Evolutionary conservation across 2,113 vertebrate genomes (phyloP).

Genomic region (Erythrolamprus reginae): DNA sequence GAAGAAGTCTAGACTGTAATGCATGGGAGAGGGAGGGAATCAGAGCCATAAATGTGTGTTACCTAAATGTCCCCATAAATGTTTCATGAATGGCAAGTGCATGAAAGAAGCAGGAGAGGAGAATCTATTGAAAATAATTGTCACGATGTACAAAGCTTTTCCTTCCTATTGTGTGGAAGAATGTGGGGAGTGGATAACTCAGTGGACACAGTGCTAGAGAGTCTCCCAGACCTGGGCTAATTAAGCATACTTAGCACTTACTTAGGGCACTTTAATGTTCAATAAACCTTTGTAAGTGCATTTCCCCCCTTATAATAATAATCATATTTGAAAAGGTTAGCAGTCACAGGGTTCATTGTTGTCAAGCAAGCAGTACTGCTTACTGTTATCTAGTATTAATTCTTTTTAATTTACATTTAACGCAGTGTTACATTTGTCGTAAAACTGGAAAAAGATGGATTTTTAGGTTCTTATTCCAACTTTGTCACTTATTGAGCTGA

Average conservation of each 20-base stretch:
- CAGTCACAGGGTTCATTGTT: background rate
- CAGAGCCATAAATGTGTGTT: conserved; percentile 15
- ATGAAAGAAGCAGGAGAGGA: conserved; percentile 14
- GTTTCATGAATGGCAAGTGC: background rate
- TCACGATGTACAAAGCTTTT: conserved; percentile 10
- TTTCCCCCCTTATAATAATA: background rate
- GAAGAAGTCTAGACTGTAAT: conserved; percentile 24
- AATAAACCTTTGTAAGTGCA: background rate
- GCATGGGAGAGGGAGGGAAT: conserved; percentile 7
- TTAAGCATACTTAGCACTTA: background rate
- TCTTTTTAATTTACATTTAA: background rate
- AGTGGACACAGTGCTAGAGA: background rate
- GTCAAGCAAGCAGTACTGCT: background rate
- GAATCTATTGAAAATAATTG: conserved; percentile 27
- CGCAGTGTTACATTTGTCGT: background rate
- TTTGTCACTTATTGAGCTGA: background rate
- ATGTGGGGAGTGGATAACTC: background rate
- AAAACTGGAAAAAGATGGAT: background rate
- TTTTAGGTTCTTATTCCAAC: background rate
- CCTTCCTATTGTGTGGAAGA: background rate
- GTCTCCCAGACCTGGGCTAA: background rate
- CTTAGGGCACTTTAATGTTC: background rate
- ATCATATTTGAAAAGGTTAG: background rate
- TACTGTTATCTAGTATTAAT: background rate
- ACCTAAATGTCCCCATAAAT: conserved; percentile 11